Percentiles rank a stretch among this genome's conserved stretches.
Conservation (phyloP, 2,113 vertebrate species). For the Nothocercus julius region DNA sequence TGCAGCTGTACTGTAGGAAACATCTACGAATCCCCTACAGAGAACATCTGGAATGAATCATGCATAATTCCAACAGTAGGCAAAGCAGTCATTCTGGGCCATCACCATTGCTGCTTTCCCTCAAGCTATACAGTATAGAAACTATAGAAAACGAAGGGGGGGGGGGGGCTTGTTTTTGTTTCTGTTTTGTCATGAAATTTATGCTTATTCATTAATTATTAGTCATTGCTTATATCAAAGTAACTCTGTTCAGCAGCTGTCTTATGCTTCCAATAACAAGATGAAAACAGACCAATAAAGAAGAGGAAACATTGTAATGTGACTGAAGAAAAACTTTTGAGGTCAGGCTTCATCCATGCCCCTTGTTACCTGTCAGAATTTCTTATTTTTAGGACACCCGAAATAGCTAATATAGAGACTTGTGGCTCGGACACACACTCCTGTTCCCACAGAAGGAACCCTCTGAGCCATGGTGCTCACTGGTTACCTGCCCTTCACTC, state of each 20-base stretch:
- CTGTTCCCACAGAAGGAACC: fast-evolving
- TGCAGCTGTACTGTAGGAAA: neutral
- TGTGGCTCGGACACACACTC: neutral
- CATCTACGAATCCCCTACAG: conserved; percentile 6
- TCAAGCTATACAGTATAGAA: neutral
- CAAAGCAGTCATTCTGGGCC: fast-evolving
- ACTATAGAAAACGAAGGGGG: neutral
- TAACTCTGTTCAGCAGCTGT: neutral
- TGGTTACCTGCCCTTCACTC: neutral
- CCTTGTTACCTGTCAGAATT: neutral
- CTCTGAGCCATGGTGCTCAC: neutral
- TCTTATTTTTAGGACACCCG: neutral
- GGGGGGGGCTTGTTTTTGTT: neutral
- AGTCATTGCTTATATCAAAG: neutral
- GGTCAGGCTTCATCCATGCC: neutral
- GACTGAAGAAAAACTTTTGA: neutral
- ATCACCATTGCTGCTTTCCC: neutral
- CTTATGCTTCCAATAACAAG: neutral
- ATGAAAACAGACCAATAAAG: neutral
- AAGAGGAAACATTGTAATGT: neutral
- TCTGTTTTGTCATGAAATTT: neutral
- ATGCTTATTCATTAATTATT: neutral
- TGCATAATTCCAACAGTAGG: neutral
- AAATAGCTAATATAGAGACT: neutral
- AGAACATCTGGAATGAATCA: conserved; percentile 6